A percentile compares a stretch with the other conserved stretches of the same genome.
Conservation (phyloP, 1,140 invertebrate species). For the Leptinotarsa lineolata region DNA sequence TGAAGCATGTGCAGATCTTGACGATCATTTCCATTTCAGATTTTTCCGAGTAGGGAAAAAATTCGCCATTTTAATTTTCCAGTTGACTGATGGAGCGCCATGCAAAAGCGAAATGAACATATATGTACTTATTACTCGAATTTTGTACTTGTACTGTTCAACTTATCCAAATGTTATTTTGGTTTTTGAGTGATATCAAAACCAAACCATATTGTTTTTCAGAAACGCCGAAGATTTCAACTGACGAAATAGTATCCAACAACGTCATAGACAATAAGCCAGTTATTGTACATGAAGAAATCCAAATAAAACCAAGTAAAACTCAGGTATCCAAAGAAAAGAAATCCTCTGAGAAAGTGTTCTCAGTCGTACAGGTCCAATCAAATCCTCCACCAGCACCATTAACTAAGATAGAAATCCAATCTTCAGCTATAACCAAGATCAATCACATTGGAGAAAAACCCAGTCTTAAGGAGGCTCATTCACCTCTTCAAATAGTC, state of each 20-base stretch:
- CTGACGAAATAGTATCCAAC: slow-evolving; percentile 49
- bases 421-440: slow-evolving; percentile 58
- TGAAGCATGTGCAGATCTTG: no score
- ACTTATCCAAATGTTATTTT: no score
- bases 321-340: slow-evolving; percentile 54
- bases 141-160: no score
- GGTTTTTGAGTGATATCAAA: no score
- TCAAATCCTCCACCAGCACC: slow-evolving; percentile 47
- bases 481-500: slow-evolving; percentile 41
- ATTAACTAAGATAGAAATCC: slow-evolving; percentile 58
- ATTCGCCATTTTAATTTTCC: no score
- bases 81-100: no score
- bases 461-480: slow-evolving; percentile 54
- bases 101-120: no score
- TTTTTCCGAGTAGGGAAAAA: no score
- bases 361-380: slow-evolving; percentile 42
- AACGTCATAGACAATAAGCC: slow-evolving; percentile 64
- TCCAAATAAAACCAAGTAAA: slow-evolving; percentile 65
- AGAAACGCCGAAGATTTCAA: slow-evolving; percentile 28
- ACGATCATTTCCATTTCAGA: no score
- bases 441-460: slow-evolving; percentile 55
- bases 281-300: slow-evolving; percentile 52
- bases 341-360: slow-evolving; percentile 54
- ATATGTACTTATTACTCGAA: no score
- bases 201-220: not conserved